These are phyloP conservation scores for Metaphire vulgaris DNA, from an alignment of 1,140 invertebrate species.

Conservation along the genomic window DNA sequence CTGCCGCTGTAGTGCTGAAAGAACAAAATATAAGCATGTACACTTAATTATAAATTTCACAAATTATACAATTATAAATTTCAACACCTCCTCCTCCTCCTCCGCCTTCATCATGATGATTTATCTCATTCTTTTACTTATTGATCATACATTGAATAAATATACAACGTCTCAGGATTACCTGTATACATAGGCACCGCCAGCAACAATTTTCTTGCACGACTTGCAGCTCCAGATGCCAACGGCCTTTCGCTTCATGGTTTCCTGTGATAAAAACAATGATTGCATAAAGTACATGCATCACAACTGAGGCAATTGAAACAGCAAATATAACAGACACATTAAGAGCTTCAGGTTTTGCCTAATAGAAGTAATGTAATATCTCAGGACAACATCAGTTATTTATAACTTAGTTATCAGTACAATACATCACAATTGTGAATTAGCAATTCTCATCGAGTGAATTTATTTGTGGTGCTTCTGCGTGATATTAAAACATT, in stretches of 20 bases:
- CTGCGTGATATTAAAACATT: too few relatives aligned
- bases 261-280: constrained; percentile 64
- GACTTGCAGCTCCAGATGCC: constrained; percentile 97
- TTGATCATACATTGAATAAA: not conserved
- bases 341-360: too few relatives aligned
- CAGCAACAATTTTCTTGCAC: constrained; percentile 88
- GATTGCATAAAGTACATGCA: not conserved
- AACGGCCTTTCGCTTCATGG: constrained; percentile 93
- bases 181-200: constrained; percentile 87
- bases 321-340: not conserved
- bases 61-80: not conserved
- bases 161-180: constrained; percentile 32
- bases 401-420: not conserved
- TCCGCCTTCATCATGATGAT: not conserved
- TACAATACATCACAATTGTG: not conserved
- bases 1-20: constrained; percentile 82
- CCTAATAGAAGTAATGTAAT: not conserved
- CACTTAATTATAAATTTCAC: not conserved
- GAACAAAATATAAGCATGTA: constrained; percentile 33
- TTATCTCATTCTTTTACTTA: not conserved
- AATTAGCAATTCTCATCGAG: too few relatives aligned
- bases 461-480: too few relatives aligned
- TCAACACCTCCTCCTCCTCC: not conserved
- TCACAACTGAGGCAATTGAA: not conserved
- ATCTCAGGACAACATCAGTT: not conserved